Evolutionary conservation across 2,113 vertebrate genomes (phyloP).

Genomic region (Scytalopus superciliaris): DNA sequence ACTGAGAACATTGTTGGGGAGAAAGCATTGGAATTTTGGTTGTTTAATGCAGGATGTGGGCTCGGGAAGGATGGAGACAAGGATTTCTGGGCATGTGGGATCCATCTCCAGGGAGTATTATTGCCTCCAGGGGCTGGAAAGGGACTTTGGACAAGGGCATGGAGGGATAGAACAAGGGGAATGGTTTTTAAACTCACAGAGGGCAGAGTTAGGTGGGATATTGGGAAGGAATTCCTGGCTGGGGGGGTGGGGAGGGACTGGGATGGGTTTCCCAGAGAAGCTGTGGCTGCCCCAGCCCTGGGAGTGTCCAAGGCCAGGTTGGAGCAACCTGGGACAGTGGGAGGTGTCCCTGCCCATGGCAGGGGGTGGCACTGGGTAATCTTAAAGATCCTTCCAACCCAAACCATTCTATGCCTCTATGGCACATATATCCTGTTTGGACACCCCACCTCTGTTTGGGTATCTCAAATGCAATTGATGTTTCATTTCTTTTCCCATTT

Average conservation of each 20-base stretch:
- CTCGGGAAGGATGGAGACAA: too few relatives aligned
- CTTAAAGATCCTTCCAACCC: neutral
- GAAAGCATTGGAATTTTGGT: neutral
- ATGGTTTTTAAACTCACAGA: neutral
- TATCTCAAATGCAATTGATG: neutral
- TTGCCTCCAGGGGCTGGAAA: neutral
- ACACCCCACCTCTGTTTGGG: neutral
- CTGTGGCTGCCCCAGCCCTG: too few relatives aligned
- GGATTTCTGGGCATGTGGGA: accelerated
- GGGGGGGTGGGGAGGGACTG: neutral
- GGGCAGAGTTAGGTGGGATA: accelerated
- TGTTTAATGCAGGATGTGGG: neutral
- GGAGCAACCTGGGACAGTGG: too few relatives aligned
- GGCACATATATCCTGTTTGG: neutral
- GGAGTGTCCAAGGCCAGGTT: accelerated
- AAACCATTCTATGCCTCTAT: neutral
- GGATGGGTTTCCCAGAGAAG: too few relatives aligned
- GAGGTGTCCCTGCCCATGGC: neutral
- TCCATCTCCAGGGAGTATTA: neutral
- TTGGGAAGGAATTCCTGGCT: neutral
- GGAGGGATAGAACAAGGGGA: neutral
- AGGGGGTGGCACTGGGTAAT: neutral
- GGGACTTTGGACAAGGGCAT: neutral
- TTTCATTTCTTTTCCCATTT: neutral
- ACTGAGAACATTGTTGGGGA: neutral